These are phyloP conservation scores for Arrhopalites spinosus DNA, from an alignment of 2,888 invertebrate species.

Conservation along the genomic window DNA sequence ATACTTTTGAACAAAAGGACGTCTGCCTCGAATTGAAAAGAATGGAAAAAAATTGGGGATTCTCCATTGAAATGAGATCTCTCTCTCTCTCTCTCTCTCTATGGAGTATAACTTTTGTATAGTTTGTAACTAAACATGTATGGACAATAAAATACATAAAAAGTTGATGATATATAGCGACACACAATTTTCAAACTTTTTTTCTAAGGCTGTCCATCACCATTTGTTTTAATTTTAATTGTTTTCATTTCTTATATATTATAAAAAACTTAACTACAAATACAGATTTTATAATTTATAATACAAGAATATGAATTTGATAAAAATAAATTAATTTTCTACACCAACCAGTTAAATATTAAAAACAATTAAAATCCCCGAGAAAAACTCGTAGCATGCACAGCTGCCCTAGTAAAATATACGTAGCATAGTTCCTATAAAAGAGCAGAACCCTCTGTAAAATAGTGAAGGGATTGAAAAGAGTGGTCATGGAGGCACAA, in stretches of 20 bases:
- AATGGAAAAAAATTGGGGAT: slow-evolving; percentile 7
- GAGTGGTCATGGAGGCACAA: too few species aligned
- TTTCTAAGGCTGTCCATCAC: background rate
- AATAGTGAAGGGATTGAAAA: background rate
- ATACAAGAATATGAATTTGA: too few species aligned
- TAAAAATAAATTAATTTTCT: too few species aligned
- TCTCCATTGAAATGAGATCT: slow-evolving; percentile 31
- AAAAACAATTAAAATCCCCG: too few species aligned
- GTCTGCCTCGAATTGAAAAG: slow-evolving; percentile 30
- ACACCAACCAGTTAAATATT: too few species aligned
- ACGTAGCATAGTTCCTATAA: too few species aligned
- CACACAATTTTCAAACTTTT: background rate
- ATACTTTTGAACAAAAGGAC: slow-evolving; percentile 30
- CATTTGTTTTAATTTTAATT: background rate
- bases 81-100: slow-evolving; percentile 20
- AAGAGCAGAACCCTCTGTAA: background rate
- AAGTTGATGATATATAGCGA: background rate
- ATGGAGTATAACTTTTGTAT: background rate
- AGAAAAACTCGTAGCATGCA: too few species aligned
- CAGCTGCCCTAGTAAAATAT: too few species aligned
- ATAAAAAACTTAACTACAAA: too few species aligned
- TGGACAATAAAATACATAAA: background rate
- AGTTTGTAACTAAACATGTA: background rate
- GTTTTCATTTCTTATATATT: too few species aligned
- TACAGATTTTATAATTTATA: too few species aligned